Evolutionary conservation across 2,113 vertebrate species (phyloP).

Genomic region (Mustelus asterias): DNA sequence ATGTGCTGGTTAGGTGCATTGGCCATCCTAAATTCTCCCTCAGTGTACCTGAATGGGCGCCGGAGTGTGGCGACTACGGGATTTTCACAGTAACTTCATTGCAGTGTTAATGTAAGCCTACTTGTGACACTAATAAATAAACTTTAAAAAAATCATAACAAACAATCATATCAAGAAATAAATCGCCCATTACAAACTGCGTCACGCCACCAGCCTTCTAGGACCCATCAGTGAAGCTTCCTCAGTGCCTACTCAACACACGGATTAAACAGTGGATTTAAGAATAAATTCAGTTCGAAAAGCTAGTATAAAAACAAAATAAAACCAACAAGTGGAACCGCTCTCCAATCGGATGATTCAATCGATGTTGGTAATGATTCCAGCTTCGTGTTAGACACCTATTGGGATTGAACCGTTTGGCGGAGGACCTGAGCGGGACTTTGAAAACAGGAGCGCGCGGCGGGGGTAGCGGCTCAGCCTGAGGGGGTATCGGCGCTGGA

Average conservation of each 20-base stretch:
- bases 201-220: fast-evolving
- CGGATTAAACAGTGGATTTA: background rate
- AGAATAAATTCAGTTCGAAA: background rate
- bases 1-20: no score
- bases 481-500: no score
- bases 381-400: background rate
- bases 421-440: background rate
- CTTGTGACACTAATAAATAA: no score
- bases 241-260: background rate
- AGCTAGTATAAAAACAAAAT: background rate
- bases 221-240: background rate
- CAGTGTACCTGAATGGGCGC: no score
- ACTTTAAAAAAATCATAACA: no score
- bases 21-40: no score
- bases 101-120: no score
- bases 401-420: background rate
- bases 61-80: no score
- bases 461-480: no score
- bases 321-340: background rate
- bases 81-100: no score
- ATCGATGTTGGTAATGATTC: background rate
- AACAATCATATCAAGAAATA: background rate
- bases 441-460: background rate
- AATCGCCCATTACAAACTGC: background rate
- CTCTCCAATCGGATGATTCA: background rate